These are phyloP conservation scores for Ophion slaviceki DNA, from an alignment of 2,888 invertebrate species.

Conservation along the genomic window DNA sequence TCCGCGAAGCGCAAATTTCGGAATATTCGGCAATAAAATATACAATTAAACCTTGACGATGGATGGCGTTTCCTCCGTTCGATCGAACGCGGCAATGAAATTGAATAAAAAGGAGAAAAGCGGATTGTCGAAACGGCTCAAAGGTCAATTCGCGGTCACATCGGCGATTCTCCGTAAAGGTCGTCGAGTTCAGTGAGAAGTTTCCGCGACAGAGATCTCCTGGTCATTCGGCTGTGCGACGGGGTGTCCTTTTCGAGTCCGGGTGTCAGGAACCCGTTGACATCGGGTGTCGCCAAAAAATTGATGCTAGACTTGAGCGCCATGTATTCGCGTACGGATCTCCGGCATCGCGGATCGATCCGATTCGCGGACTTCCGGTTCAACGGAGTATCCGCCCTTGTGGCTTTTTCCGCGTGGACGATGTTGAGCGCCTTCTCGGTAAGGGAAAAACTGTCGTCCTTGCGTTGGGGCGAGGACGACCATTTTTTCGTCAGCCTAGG, in stretches of 20 bases:
- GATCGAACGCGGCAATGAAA: not conserved
- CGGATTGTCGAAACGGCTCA: not conserved
- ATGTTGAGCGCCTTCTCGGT: slow-evolving; percentile 52
- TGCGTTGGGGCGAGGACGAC: not conserved
- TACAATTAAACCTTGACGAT: not conserved
- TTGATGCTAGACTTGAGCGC: slow-evolving; percentile 40
- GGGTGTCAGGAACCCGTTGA: slow-evolving; percentile 39
- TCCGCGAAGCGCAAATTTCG: not conserved
- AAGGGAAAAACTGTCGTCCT: slow-evolving; percentile 50
- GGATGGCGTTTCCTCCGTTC: not conserved
- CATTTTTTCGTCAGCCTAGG: slow-evolving; percentile 1
- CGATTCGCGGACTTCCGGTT: not conserved
- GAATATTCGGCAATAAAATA: not conserved
- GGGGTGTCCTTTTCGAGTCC: slow-evolving; percentile 48
- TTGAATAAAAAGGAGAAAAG: not conserved
- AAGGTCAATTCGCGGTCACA: not conserved
- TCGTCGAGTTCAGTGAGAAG: slow-evolving; percentile 48
- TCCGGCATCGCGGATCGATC: slow-evolving; percentile 43
- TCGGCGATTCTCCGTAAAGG: slow-evolving; percentile 53
- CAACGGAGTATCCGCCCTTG: not conserved
- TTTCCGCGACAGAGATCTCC: slow-evolving; percentile 45
- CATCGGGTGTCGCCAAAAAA: slow-evolving; percentile 54
- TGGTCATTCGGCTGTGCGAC: slow-evolving; percentile 9
- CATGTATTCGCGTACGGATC: slow-evolving; percentile 62
- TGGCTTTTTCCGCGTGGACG: slow-evolving; percentile 2